Conservation (phyloP, 1,140 invertebrate genomes). For the Penaeus vannamei region DNA sequence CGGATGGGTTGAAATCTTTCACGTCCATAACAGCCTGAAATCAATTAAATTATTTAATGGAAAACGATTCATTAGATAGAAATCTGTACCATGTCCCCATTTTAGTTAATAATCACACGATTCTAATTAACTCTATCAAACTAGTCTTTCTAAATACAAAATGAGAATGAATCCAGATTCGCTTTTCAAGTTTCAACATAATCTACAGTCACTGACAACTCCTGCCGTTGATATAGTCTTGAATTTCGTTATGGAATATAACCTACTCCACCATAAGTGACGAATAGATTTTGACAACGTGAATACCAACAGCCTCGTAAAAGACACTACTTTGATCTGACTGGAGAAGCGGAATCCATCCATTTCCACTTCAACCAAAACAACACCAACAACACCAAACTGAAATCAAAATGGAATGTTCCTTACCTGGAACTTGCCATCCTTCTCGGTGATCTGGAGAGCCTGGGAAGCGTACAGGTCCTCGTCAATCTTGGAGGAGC, state of each 20-base stretch:
- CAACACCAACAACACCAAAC: too few relatives aligned
- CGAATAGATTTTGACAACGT: neutral
- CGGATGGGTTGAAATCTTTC: conserved; percentile 86
- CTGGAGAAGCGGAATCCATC: too few relatives aligned
- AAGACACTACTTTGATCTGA: too few relatives aligned
- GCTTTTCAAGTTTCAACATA: too few relatives aligned
- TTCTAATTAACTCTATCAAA: neutral
- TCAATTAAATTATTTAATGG: neutral
- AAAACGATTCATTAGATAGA: neutral
- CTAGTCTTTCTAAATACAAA: neutral
- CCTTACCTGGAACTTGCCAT: conserved; percentile 65
- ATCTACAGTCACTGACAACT: too few relatives aligned
- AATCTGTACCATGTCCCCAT: neutral
- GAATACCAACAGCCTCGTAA: too few relatives aligned
- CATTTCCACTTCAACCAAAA: too few relatives aligned
- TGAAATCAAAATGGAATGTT: neutral
- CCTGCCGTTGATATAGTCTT: too few relatives aligned
- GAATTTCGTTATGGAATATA: too few relatives aligned
- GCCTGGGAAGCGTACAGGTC: conserved; percentile 67
- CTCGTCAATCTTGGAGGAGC: conserved; percentile 63
- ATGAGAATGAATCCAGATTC: too few relatives aligned
- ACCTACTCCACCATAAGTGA: neutral
- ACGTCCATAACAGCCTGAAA: conserved; percentile 83
- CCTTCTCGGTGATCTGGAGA: conserved; percentile 66
- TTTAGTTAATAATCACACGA: neutral